Percentiles rank a stretch among this genome's conserved stretches.
Conservation (phyloP, 2,797 vertebrate species). For the Lates japonicus region DNA sequence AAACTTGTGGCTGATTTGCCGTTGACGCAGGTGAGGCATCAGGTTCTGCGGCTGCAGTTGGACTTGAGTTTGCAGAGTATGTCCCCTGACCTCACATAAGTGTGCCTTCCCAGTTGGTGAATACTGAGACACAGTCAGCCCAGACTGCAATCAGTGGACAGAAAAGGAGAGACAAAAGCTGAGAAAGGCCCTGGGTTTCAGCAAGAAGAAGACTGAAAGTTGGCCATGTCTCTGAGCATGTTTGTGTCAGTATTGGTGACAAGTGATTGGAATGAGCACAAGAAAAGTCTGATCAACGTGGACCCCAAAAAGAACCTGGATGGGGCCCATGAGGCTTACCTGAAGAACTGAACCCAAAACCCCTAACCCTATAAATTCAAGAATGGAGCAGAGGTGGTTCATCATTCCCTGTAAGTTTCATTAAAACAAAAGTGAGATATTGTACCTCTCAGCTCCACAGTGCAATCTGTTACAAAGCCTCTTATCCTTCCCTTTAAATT, state of each 20-base stretch:
- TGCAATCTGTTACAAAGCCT: slow-evolving; percentile 20
- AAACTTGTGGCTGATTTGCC: not conserved
- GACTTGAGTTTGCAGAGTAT: not conserved
- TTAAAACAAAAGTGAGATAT: slow-evolving; percentile 16
- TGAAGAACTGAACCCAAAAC: not conserved
- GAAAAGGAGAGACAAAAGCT: not conserved
- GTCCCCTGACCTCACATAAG: not conserved
- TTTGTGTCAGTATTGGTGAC: not conserved
- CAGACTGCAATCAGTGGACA: not conserved
- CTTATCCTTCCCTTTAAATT: slow-evolving; percentile 19
- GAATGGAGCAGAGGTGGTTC: not conserved
- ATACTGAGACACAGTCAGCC: too few species aligned
- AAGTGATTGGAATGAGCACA: not conserved
- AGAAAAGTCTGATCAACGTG: not conserved
- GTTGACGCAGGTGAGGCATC: not conserved
- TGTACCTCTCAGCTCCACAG: slow-evolving; percentile 14
- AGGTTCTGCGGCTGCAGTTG: not conserved
- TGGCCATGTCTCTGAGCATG: too few species aligned
- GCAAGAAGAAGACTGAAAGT: not conserved
- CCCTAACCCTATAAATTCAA: not conserved
- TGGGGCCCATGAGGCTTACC: not conserved
- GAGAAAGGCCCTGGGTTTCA: not conserved
- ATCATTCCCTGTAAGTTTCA: slow-evolving; percentile 11
- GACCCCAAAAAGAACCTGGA: not conserved
- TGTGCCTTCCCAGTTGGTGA: not conserved